phyloP scores from a whole-genome alignment of 1,140 invertebrate genomes.

The Pogonus chalceus region DNA sequence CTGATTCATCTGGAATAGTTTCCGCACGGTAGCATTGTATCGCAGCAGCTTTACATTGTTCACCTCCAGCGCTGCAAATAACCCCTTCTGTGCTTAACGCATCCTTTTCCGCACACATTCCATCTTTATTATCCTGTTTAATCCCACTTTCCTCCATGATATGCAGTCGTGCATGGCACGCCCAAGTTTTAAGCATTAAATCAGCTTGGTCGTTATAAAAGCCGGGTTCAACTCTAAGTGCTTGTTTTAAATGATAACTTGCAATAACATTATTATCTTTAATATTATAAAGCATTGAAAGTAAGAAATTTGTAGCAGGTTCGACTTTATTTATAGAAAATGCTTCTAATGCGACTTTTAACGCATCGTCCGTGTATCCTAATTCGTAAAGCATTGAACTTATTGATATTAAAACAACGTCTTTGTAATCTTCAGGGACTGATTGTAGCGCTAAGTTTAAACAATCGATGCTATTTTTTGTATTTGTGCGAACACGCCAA shows the following conservation, averaged over 20 bases:
- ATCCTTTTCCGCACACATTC: conserved; percentile 23
- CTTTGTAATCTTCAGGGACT: conserved; percentile 40
- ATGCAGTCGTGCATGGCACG: conserved; percentile 41
- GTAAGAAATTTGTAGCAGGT: conserved; percentile 59
- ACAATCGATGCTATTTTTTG: conserved; percentile 51
- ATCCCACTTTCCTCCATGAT: conserved; percentile 16
- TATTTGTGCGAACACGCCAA: conserved; percentile 53
- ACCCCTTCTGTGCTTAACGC: conserved; percentile 25
- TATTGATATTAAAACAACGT: conserved; percentile 51
- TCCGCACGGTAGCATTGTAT: conserved; percentile 29
- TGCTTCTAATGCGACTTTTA: conserved; percentile 45
- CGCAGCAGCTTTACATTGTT: conserved; percentile 29
- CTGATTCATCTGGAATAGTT: conserved; percentile 13
- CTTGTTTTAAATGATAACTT: conserved; percentile 55
- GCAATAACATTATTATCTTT: conserved; percentile 57
- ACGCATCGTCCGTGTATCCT: conserved; percentile 51
- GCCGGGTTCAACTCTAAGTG: conserved; percentile 45
- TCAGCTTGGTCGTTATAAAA: conserved; percentile 44
- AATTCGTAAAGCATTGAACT: conserved; percentile 52
- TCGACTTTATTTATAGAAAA: conserved; percentile 49
- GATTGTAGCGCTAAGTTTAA: conserved; percentile 44
- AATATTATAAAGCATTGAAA: conserved; percentile 53
- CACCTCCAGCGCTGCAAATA: conserved; percentile 28
- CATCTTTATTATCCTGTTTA: conserved; percentile 14
- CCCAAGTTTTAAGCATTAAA: conserved; percentile 45